Evolutionary conservation across 2,797 vertebrate species (phyloP).

Genomic region (Sarcoramphus papa): DNA sequence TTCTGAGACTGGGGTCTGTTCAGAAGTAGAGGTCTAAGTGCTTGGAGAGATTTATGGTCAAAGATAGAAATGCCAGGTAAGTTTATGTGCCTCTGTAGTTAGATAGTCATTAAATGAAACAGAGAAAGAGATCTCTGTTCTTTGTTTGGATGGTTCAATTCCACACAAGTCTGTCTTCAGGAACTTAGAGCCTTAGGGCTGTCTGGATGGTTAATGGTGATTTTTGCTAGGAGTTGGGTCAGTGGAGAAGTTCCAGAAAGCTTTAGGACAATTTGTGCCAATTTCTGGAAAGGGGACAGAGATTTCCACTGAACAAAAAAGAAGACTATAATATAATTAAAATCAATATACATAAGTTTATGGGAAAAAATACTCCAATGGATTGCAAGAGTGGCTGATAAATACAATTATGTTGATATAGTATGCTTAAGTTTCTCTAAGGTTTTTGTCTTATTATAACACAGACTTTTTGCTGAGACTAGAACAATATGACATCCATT

Average conservation of each 20-base stretch:
- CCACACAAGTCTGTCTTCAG: neutral
- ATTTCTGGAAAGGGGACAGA: neutral
- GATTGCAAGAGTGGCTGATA: neutral
- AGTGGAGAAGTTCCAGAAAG: neutral
- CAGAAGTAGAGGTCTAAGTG: neutral
- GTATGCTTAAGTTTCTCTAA: neutral
- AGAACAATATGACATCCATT: neutral
- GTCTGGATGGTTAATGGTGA: neutral
- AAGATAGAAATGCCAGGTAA: neutral
- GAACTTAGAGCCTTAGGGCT: neutral
- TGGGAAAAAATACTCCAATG: neutral
- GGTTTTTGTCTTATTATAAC: neutral
- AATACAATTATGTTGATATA: neutral
- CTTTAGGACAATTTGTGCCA: neutral
- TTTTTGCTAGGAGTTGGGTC: neutral
- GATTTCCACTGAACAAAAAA: neutral
- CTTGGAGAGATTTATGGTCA: neutral
- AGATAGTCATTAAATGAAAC: neutral
- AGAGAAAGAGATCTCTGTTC: neutral
- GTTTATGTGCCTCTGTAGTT: neutral
- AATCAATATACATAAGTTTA: neutral
- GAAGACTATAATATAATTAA: neutral
- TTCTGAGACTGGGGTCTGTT: neutral
- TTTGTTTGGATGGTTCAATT: neutral
- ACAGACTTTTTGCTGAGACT: neutral